Conservation (phyloP, 2,113 vertebrate genomes). For the Ahaetulla prasina region DNA sequence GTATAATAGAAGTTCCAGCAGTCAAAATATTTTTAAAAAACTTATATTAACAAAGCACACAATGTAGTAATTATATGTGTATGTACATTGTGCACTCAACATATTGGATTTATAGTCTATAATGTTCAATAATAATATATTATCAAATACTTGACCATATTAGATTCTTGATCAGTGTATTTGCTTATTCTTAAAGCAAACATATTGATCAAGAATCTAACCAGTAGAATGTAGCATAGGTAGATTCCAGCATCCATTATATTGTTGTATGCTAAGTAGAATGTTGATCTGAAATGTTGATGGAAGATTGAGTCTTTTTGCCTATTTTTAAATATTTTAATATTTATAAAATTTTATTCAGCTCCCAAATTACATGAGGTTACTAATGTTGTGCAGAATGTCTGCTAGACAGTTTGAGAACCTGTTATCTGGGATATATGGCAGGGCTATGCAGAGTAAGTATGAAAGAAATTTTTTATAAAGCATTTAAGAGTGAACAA, state of each 20-base stretch:
- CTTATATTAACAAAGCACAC: neutral
- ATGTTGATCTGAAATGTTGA: neutral
- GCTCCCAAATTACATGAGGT: neutral
- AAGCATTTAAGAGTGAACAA: neutral
- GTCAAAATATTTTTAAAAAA: neutral
- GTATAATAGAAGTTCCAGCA: neutral
- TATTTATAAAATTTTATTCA: neutral
- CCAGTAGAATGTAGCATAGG: neutral
- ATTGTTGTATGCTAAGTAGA: neutral
- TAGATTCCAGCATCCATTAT: neutral
- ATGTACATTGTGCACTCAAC: too few relatives aligned
- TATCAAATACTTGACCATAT: neutral
- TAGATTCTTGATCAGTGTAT: neutral
- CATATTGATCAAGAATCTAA: neutral
- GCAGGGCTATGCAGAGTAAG: neutral
- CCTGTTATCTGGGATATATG: neutral
- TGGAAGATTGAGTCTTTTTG: neutral
- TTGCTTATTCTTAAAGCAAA: neutral
- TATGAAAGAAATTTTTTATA: neutral
- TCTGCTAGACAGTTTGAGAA: neutral
- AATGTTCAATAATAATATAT: neutral
- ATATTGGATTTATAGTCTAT: neutral
- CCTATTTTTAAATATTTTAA: neutral
- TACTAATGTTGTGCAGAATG: neutral
- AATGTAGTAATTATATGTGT: neutral